These are phyloP conservation scores for Platysternon megacephalum DNA, from an alignment of 2,113 vertebrate genomes.

Conservation along the genomic window DNA sequence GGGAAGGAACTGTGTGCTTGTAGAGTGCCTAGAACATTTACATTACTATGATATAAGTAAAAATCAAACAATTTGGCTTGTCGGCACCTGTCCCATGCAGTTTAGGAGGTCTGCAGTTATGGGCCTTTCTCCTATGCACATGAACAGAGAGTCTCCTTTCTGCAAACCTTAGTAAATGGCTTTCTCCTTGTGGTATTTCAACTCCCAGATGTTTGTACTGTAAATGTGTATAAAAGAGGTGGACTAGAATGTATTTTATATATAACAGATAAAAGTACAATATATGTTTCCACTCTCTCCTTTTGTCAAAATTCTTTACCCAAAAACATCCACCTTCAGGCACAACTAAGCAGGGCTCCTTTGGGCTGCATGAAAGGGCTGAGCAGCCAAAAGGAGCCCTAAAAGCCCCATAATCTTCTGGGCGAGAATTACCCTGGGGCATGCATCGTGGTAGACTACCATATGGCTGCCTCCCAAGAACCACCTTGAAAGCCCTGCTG, in stretches of 20 bases:
- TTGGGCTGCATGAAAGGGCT: background rate
- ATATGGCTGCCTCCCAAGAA: background rate
- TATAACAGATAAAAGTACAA: background rate
- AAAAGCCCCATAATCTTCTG: background rate
- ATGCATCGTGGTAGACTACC: background rate
- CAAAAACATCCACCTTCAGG: background rate
- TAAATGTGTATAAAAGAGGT: background rate
- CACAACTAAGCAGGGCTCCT: background rate
- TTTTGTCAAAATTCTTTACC: background rate
- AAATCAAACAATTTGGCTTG: too few relatives aligned
- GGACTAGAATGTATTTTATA: background rate
- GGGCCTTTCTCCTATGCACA: too few relatives aligned
- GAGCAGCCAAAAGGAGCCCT: background rate
- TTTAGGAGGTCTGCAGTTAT: too few relatives aligned
- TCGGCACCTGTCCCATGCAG: too few relatives aligned
- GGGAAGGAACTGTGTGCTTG: too few relatives aligned
- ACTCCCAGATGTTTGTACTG: background rate
- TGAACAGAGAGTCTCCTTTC: background rate
- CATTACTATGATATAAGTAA: too few relatives aligned
- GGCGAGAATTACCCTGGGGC: background rate
- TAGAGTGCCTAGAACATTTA: too few relatives aligned
- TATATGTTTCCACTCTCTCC: background rate
- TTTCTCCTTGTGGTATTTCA: background rate
- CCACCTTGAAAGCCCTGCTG: background rate
- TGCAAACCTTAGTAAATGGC: background rate